Percentiles rank a stretch among this genome's conserved stretches.
These are phyloP conservation scores for Brachystomella parvula DNA, from an alignment of 1,140 invertebrate species.

Conservation along the genomic window DNA sequence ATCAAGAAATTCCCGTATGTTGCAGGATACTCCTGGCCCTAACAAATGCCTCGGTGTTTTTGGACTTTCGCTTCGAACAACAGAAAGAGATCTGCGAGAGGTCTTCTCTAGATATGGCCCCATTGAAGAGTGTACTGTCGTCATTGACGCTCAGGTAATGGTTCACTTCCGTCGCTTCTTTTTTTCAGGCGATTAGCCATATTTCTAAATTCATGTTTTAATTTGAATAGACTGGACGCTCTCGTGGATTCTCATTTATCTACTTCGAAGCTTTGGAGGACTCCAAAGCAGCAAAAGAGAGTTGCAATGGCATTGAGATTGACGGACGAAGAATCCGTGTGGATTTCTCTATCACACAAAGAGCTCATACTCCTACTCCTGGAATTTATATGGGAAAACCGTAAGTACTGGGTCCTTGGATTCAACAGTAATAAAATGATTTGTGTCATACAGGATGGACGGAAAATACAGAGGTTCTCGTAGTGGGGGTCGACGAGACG, in stretches of 20 bases:
- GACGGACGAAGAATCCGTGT: conserved; percentile 84
- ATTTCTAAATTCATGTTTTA: conserved; percentile 11
- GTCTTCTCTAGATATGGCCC: conserved; percentile 88
- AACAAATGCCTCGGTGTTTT: conserved; percentile 90
- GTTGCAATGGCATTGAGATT: conserved; percentile 86
- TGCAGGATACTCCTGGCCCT: conserved; percentile 70
- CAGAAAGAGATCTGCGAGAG: conserved; percentile 84
- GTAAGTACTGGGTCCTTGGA: too few species aligned
- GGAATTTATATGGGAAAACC: conserved; percentile 96
- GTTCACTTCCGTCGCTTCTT: background rate
- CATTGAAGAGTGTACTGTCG: conserved; percentile 87
- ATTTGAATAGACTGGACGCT: conserved; percentile 67
- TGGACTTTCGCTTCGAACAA: conserved; percentile 84
- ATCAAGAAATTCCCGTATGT: conserved; percentile 8
- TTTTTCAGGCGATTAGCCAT: too few species aligned
- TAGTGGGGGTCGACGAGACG: conserved; percentile 34
- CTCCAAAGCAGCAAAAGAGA: conserved; percentile 87
- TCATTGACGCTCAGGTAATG: conserved; percentile 84
- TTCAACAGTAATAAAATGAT: conserved; percentile 5
- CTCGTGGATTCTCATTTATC: conserved; percentile 93
- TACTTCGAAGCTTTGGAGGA: conserved; percentile 85
- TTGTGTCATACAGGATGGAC: conserved; percentile 38
- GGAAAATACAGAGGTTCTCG: conserved; percentile 6
- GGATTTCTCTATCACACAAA: conserved; percentile 94
- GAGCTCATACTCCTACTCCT: conserved; percentile 93